Percentiles rank a stretch among this genome's conserved stretches.
phyloP scores from a whole-genome alignment of 2,888 invertebrate genomes.

The Apamea crenata region DNA sequence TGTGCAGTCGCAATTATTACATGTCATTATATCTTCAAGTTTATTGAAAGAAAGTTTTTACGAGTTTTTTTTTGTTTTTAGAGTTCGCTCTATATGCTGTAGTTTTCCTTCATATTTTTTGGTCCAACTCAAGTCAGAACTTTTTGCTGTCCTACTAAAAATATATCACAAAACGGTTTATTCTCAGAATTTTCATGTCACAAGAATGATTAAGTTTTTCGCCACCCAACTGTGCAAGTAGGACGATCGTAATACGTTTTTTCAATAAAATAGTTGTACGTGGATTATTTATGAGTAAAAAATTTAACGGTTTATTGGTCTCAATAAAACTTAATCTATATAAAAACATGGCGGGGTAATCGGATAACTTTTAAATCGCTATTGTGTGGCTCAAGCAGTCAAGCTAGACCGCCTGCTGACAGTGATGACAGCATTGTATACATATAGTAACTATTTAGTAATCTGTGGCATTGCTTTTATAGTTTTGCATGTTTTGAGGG shows the following conservation, averaged over 20 bases:
- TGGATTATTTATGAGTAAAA: slow-evolving; percentile 41
- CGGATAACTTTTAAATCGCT: slow-evolving; percentile 19
- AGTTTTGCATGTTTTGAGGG: neutral
- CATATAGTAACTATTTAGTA: too few species aligned
- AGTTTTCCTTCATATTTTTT: slow-evolving; percentile 35
- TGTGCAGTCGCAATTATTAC: neutral
- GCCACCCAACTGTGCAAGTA: slow-evolving; percentile 19
- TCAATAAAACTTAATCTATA: slow-evolving; percentile 42
- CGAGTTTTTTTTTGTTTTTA: too few species aligned
- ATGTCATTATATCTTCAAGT: neutral
- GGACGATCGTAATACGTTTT: slow-evolving; percentile 43
- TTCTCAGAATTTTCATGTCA: slow-evolving; percentile 32
- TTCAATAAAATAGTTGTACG: slow-evolving; percentile 34
- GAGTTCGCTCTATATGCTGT: slow-evolving; percentile 4
- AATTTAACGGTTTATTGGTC: slow-evolving; percentile 32
- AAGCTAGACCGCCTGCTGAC: neutral
- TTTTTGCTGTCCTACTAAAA: slow-evolving; percentile 21
- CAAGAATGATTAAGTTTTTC: slow-evolving; percentile 48
- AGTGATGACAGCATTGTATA: neutral
- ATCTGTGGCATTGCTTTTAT: neutral
- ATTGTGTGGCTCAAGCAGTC: neutral
- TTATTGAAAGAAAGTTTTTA: neutral
- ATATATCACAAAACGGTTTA: slow-evolving; percentile 40
- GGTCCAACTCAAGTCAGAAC: neutral
- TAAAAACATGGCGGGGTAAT: slow-evolving; percentile 40